These are phyloP conservation scores for Ichneumoninae sp. DNA, from an alignment of 2,888 invertebrate genomes.

Conservation along the genomic window DNA sequence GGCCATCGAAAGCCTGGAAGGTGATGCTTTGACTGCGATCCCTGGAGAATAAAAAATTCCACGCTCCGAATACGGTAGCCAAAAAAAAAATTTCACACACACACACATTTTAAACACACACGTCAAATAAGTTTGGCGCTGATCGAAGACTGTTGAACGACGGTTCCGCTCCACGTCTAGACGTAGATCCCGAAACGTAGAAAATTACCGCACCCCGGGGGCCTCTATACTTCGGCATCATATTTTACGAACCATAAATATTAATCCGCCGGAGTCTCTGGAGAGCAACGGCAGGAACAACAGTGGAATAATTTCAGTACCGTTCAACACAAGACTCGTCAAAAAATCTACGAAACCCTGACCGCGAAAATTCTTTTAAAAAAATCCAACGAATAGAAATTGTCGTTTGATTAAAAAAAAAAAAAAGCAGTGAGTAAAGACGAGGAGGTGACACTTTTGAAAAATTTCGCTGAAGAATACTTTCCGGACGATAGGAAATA, in stretches of 20 bases:
- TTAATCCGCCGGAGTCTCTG: conserved; percentile 71
- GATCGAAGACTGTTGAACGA: conserved; percentile 45
- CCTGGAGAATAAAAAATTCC: conserved; percentile 62
- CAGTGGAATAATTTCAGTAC: conserved; percentile 53
- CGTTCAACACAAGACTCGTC: conserved; percentile 47
- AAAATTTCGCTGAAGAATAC: too few species aligned
- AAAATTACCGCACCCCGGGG: conserved; percentile 74
- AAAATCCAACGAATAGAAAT: neutral
- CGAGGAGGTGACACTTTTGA: too few species aligned
- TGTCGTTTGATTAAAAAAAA: neutral
- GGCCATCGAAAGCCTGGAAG: neutral
- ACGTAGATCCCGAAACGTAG: conserved; percentile 78
- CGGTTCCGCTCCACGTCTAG: conserved; percentile 69
- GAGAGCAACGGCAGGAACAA: conserved; percentile 51
- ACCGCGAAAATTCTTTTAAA: neutral
- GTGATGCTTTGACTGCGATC: neutral
- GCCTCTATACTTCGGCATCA: conserved; percentile 68
- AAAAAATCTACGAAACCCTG: neutral
- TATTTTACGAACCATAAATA: conserved; percentile 79
- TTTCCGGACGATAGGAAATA: too few species aligned
- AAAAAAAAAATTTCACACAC: conserved; percentile 35
- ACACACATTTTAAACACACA: conserved; percentile 11
- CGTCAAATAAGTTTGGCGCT: conserved; percentile 38
- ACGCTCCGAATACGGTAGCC: conserved; percentile 71
- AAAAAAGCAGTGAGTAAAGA: neutral